Percentiles rank a stretch among this genome's conserved stretches.
These are phyloP conservation scores for Polylopha cassiicola DNA, from an alignment of 2,888 invertebrate genomes.

Conservation along the genomic window DNA sequence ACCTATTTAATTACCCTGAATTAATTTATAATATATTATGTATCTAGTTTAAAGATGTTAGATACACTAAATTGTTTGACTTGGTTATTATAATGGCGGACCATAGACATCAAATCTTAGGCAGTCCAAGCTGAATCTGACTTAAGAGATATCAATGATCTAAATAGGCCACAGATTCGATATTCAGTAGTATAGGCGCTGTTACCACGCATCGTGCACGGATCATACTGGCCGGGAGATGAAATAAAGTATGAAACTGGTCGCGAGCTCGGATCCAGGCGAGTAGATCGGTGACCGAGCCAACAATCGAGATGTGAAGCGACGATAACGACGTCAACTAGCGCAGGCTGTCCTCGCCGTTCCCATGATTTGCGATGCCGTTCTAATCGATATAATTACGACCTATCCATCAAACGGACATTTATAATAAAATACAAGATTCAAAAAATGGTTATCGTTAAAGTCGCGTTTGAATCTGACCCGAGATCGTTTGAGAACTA, in stretches of 20 bases:
- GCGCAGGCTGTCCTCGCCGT: conserved; percentile 64
- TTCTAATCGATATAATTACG: conserved; percentile 74
- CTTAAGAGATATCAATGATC: conserved; percentile 64
- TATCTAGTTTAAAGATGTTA: too few species aligned
- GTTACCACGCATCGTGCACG: conserved; percentile 55
- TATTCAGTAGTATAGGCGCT: conserved; percentile 49
- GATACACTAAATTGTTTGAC: conserved; percentile 12
- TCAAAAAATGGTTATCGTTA: conserved; percentile 48
- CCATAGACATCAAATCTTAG: conserved; percentile 49
- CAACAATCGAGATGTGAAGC: conserved; percentile 70
- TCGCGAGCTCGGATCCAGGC: conserved; percentile 33
- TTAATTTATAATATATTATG: too few species aligned
- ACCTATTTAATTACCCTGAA: too few species aligned
- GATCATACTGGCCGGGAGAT: conserved; percentile 59
- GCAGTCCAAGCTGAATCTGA: conserved; percentile 51
- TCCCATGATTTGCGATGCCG: conserved; percentile 73
- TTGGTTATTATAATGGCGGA: conserved; percentile 21
- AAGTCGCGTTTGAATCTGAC: conserved; percentile 45
- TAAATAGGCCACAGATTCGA: conserved; percentile 68
- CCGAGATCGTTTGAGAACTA: conserved; percentile 57
- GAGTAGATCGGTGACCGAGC: conserved; percentile 38
- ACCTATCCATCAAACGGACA: conserved; percentile 68
- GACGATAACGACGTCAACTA: conserved; percentile 69
- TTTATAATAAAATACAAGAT: conserved; percentile 57
- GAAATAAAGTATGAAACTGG: conserved; percentile 65